phyloP scores from a whole-genome alignment of 1,140 invertebrate species.

The Steinernema khuongi region DNA sequence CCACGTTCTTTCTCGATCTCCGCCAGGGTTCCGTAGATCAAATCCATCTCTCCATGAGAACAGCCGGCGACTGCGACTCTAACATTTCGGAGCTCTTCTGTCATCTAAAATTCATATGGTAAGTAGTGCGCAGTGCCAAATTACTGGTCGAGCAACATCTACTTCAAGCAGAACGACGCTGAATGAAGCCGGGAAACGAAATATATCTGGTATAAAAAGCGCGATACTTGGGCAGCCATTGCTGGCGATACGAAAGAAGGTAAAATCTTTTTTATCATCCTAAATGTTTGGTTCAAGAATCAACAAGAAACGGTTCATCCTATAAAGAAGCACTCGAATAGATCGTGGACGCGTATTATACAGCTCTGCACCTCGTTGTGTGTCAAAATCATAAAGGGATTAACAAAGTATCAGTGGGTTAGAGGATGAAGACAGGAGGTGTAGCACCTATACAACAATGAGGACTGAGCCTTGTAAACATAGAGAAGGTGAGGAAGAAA shows the following conservation, averaged over 20 bases:
- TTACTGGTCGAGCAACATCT: no score
- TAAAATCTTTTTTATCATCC: background rate
- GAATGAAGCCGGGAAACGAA: no score
- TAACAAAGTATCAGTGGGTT: background rate
- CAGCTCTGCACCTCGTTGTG: background rate
- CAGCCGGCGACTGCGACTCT: slow-evolving; percentile 85
- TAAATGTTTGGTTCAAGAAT: background rate
- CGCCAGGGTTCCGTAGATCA: slow-evolving; percentile 74
- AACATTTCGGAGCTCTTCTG: background rate
- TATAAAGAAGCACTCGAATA: background rate
- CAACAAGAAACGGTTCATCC: background rate
- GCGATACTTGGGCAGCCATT: no score
- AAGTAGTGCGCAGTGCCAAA: background rate
- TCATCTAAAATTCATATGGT: background rate
- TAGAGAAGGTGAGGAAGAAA: background rate
- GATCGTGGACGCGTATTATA: background rate
- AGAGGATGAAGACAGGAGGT: background rate
- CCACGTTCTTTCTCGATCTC: slow-evolving; percentile 66
- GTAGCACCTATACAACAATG: background rate
- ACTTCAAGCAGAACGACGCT: no score
- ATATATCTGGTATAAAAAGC: no score
- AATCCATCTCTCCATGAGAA: slow-evolving; percentile 90
- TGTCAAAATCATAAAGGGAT: background rate
- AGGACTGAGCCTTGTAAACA: background rate
- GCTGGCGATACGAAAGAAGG: no score